A percentile compares a stretch with the other conserved stretches of the same genome.
These are phyloP conservation scores for Heliconius hortense DNA, from an alignment of 2,888 invertebrate genomes.

Conservation along the genomic window DNA sequence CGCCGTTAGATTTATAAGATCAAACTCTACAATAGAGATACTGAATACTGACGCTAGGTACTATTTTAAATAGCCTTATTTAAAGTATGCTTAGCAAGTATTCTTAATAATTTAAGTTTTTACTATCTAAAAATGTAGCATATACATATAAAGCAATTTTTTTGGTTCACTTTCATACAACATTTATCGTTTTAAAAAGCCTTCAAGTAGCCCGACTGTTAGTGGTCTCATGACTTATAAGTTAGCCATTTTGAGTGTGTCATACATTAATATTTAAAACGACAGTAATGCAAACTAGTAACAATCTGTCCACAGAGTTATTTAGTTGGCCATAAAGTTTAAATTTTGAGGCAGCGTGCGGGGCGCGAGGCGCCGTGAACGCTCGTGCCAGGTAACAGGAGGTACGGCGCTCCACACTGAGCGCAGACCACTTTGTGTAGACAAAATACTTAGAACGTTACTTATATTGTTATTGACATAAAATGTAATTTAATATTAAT, in stretches of 20 bases:
- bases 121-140: too few relatives aligned
- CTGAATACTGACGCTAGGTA: too few relatives aligned
- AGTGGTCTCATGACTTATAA: constrained; percentile 16
- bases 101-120: too few relatives aligned
- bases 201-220: neutral
- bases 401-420: constrained; percentile 69
- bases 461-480: neutral
- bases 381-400: constrained; percentile 80
- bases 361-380: constrained; percentile 55
- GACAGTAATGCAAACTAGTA: constrained; percentile 36
- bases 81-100: too few relatives aligned
- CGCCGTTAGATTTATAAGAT: too few relatives aligned
- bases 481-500: neutral
- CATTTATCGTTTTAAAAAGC: neutral
- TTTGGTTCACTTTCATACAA: too few relatives aligned
- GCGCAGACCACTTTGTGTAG: constrained; percentile 20
- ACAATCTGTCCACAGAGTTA: constrained; percentile 47
- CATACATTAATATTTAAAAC: constrained; percentile 6
- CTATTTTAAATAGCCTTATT: too few relatives aligned
- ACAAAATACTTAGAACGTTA: constrained; percentile 22
- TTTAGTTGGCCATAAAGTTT: constrained; percentile 49
- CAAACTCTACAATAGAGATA: too few relatives aligned
- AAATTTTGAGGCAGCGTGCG: constrained; percentile 56
- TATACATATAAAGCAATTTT: too few relatives aligned
- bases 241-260: constrained; percentile 7